phyloP scores from a whole-genome alignment of 2,888 invertebrate genomes.

The Heliconius sara region DNA sequence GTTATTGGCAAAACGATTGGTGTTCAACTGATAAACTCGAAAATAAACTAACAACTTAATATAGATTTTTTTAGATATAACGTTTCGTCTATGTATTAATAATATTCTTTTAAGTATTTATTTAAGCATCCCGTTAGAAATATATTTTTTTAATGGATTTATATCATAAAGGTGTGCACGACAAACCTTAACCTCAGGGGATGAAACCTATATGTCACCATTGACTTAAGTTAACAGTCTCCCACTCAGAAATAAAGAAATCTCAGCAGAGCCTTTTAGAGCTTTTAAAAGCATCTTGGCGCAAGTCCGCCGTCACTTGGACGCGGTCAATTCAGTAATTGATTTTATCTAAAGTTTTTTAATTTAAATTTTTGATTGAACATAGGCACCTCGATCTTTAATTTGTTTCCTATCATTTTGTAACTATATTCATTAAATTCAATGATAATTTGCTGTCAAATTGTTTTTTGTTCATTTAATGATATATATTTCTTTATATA shows the following conservation, averaged over 20 bases:
- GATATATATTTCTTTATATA: no score
- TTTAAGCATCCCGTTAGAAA: background rate
- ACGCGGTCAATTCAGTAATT: conserved; percentile 28
- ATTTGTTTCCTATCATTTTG: background rate
- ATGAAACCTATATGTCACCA: background rate
- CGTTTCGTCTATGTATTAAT: no score
- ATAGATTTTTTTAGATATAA: no score
- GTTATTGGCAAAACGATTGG: no score
- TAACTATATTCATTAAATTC: background rate
- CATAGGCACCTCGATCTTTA: background rate
- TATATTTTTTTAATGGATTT: background rate
- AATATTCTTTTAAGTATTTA: no score
- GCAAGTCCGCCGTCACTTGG: conserved; percentile 33
- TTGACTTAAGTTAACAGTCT: conserved; percentile 32
- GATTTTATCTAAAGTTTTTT: conserved; percentile 21
- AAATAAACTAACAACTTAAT: no score
- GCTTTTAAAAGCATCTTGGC: conserved; percentile 43
- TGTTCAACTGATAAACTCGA: no score
- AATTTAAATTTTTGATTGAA: conserved; percentile 9
- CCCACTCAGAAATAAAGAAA: conserved; percentile 42
- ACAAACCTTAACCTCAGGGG: background rate
- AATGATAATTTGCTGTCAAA: background rate
- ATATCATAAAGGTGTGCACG: background rate
- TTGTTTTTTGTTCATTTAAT: background rate
- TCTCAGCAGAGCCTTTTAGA: conserved; percentile 32